These are phyloP conservation scores for Pterois miles DNA, from an alignment of 2,797 vertebrate genomes.

Conservation along the genomic window DNA sequence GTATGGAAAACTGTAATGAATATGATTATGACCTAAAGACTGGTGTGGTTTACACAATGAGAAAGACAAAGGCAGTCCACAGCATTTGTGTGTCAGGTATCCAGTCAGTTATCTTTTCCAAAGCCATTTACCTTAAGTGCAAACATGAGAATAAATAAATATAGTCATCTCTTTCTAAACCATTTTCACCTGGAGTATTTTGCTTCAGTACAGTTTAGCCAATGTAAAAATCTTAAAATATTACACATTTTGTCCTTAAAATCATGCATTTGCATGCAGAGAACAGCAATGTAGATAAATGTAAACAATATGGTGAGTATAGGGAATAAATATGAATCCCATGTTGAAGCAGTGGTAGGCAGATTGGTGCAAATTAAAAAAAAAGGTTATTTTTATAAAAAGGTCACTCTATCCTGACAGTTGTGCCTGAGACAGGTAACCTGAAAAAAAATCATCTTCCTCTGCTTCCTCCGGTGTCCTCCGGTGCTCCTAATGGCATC, in stretches of 20 bases:
- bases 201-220: background rate
- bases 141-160: background rate
- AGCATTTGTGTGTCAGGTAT: background rate
- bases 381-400: too few species aligned
- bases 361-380: too few species aligned
- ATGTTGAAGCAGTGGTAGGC: background rate
- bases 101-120: background rate
- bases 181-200: background rate
- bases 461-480: too few species aligned
- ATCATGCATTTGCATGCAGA: background rate
- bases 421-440: too few species aligned
- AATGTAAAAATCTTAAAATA: background rate
- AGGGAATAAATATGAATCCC: background rate
- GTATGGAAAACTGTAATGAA: conserved; percentile 55
- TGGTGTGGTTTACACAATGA: conserved; percentile 36
- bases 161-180: background rate
- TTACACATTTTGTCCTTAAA: background rate
- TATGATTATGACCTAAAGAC: conserved; percentile 43
- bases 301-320: background rate
- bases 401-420: too few species aligned
- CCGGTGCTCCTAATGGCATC: too few species aligned
- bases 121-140: background rate
- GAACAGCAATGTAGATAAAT: background rate
- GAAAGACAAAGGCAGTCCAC: conserved; percentile 12
- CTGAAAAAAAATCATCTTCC: too few species aligned